Conservation (phyloP, 2,888 invertebrate species). For the Polydrusus pterygomalis region DNA sequence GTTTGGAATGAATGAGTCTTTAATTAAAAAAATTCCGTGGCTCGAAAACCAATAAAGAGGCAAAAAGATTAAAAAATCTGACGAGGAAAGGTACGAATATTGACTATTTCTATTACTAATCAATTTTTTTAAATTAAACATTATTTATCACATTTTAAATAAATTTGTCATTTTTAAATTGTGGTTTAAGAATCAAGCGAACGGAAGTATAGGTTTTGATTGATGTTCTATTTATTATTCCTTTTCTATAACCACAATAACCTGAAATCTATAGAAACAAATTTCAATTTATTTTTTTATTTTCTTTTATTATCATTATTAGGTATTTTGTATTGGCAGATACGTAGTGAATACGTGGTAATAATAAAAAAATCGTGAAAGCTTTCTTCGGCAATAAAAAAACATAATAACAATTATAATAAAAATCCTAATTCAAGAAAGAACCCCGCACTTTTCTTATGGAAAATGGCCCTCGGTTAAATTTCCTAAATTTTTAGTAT, state of each 20-base stretch:
- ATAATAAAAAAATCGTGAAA: background rate
- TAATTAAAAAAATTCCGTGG: no score
- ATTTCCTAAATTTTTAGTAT: no score
- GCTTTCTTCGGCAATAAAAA: constrained; percentile 6
- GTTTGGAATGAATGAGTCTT: background rate
- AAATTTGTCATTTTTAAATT: background rate
- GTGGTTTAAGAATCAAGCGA: constrained; percentile 6
- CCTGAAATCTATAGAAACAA: background rate
- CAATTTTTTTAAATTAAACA: no score
- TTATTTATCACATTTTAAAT: no score
- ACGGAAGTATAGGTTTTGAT: constrained; percentile 18
- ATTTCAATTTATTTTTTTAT: background rate
- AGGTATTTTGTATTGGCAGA: background rate
- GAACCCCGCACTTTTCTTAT: no score
- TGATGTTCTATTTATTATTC: constrained; percentile 15
- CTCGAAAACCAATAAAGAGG: no score
- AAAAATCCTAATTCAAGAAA: no score
- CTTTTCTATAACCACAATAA: constrained; percentile 26
- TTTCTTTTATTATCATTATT: background rate
- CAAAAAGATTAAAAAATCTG: no score
- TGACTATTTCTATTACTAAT: no score
- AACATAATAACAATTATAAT: no score
- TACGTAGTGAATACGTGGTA: background rate
- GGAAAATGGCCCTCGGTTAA: no score
- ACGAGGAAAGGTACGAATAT: no score